Base-by-base conservation (phyloP, 2,797 vertebrate genomes). In the Florisuga fusca region DNA sequence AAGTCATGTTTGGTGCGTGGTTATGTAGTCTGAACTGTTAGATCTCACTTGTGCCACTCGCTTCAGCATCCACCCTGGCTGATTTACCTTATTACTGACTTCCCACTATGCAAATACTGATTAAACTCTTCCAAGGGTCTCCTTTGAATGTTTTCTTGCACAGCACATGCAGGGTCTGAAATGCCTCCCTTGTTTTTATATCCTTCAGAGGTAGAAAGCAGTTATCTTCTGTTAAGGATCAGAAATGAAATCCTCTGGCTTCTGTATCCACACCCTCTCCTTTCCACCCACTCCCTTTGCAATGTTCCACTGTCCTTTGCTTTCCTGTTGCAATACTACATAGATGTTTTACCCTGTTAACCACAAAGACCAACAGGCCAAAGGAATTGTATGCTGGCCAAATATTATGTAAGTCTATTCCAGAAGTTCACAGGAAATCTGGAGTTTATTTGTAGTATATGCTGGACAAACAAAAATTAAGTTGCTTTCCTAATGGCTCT, bases 61-160 rank as follows among this genome's bases (percentile, higher is more conserved):
- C n/a, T 54, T 33, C 66, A 61, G 34, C 2, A 0, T 76, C 41
- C n/a, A 10, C 1, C 0, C 45, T 71, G 43, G 19, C 31, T 64
- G 27, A 67, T 55, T 55, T 51, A 48, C 46, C 38, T 83, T 88
- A 46, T 46, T 50, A 19, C 19, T 54, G 46, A 73, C 53, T 78
- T 84, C 57, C 67, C 9, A 57, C 15, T 61, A 10, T 10, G 25
- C 48, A 78, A 71, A 82, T 54, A 63, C 25, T 62, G 22, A 17
- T 15, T 78, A 62, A 85, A 58, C 29, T 57, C 33, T 73, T 72
- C 25, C 45, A 75, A 29, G 19, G 13, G 8, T 54, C 54, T 67
- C 31, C 43, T 67, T 48, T 43, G 22, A 45, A 50, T 9, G 15
- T 72, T 67, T 72, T 78, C 18, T 74, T 85, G 51, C 58, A 50